These are phyloP conservation scores for Ennomos quercinarius DNA, from an alignment of 2,888 invertebrate species.

Conservation along the genomic window DNA sequence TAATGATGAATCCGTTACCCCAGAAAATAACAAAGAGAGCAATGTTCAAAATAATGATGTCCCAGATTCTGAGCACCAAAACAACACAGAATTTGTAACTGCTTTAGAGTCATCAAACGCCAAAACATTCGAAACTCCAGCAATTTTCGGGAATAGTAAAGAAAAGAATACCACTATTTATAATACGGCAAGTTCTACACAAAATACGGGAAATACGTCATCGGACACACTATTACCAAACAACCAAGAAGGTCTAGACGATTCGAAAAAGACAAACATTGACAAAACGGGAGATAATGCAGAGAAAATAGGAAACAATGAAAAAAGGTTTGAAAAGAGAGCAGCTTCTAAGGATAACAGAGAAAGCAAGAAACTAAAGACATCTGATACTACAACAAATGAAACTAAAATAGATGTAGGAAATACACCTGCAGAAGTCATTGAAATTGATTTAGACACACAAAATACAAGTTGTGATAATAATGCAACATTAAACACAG, in stretches of 20 bases:
- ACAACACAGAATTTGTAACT: slow-evolving; percentile 8
- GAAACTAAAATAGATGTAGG: slow-evolving; percentile 16
- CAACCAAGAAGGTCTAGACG: slow-evolving; percentile 69
- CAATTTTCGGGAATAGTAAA: slow-evolving; percentile 18
- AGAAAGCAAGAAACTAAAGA: slow-evolving; percentile 29
- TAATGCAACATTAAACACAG: slow-evolving; percentile 12
- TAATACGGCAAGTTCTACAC: slow-evolving; percentile 17
- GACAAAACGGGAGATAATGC: slow-evolving; percentile 24
- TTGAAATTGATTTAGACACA: slow-evolving; percentile 40
- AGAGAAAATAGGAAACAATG: slow-evolving; percentile 16
- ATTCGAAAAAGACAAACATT: slow-evolving; percentile 26
- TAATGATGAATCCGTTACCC: background rate
- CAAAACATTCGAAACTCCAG: slow-evolving; percentile 1
- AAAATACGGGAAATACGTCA: slow-evolving; percentile 52
- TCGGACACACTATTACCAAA: slow-evolving; percentile 69
- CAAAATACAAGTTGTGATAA: slow-evolving; percentile 21
- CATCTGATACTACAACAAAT: slow-evolving; percentile 8
- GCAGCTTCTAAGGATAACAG: slow-evolving; percentile 23
- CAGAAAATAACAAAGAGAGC: slow-evolving; percentile 14
- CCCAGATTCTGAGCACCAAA: slow-evolving; percentile 8
- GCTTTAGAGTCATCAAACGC: slow-evolving; percentile 1
- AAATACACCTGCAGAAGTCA: background rate
- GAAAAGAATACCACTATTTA: slow-evolving; percentile 5
- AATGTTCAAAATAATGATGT: slow-evolving; percentile 12
- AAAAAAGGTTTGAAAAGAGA: slow-evolving; percentile 32